Base-by-base conservation (phyloP, 2,888 invertebrate genomes). In the Aethes cnicana region DNA sequence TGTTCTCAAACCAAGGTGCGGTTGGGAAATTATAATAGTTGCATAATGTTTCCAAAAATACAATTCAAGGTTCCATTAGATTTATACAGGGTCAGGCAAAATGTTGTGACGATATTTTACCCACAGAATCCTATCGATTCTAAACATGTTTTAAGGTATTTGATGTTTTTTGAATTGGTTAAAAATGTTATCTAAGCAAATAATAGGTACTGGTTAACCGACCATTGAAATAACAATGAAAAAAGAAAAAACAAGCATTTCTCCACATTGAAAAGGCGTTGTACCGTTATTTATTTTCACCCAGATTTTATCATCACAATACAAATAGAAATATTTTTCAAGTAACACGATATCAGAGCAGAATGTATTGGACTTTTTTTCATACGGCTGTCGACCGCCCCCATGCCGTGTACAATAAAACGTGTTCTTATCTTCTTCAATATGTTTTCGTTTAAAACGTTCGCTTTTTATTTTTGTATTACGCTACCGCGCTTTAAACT, bases 391-490 rank as follows among this genome's bases (percentile, higher is more conserved):
- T 74, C 71, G 66, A 63, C 65, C 69, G 81, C 82, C 81, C 79
- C 66, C 77, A 81, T 81, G 75, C 69, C 68, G 72, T 59, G 67
- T 62, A 79, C 78, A 80, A 79, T 79, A 81, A 75, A 82, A 81
- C 74, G 72, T 64, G 63, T 71, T 69, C 78, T 83, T 81, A 82
- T 80, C 81, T 77, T 62, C 66, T 74, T 65, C 68, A 72, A 75
- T 80, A 75, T 81, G 78, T 83, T 82, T 79, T 78, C 77, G 74
- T 77, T 80, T 75, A 75, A 78, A 79, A 72, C 66, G 63, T 78
- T 75, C 74, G 77, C 70, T 68, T 72, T 74, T 70, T 69, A 71
- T 75, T 76, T 77, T 77, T 77, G 71, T 72, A 71, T 69, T 69
- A 62, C 68, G 71, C 71, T 69, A 72, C 76, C 70, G 69, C 66